Conservation (phyloP, 2,113 vertebrate genomes). For the Rhineura floridana region DNA sequence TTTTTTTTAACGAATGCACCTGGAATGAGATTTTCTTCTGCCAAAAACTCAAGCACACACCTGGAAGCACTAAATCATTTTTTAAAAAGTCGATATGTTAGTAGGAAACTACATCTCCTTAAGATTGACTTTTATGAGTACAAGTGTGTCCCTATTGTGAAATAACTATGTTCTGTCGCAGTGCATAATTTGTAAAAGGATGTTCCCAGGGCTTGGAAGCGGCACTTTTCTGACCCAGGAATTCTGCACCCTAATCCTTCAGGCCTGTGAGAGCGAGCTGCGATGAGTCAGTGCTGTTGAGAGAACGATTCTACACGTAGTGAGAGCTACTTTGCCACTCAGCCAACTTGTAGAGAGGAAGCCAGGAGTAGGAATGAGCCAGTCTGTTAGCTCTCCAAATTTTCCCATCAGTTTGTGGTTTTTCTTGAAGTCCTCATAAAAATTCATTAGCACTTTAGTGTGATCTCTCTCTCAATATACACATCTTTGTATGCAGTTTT, state of each 20-base stretch:
- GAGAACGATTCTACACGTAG: neutral
- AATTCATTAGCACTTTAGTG: too few relatives aligned
- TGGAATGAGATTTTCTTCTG: slow-evolving; percentile 77
- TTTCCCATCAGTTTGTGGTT: too few relatives aligned
- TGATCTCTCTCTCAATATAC: too few relatives aligned
- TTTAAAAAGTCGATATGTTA: slow-evolving; percentile 59
- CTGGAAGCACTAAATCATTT: slow-evolving; percentile 81
- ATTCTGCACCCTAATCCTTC: neutral
- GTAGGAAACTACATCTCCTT: slow-evolving; percentile 62
- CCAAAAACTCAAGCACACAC: slow-evolving; percentile 73
- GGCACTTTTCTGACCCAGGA: neutral
- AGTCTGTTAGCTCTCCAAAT: too few relatives aligned
- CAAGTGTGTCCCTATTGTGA: slow-evolving; percentile 24
- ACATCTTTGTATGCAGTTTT: too few relatives aligned
- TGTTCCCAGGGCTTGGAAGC: neutral
- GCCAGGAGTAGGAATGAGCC: too few relatives aligned
- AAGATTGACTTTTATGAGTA: slow-evolving; percentile 48
- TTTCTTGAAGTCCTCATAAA: too few relatives aligned
- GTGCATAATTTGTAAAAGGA: neutral
- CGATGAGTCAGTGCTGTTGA: neutral
- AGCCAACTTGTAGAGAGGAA: neutral
- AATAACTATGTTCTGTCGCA: slow-evolving; percentile 38
- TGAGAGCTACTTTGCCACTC: neutral
- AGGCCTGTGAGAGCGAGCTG: neutral
- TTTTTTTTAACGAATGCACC: slow-evolving; percentile 74